phyloP scores from a whole-genome alignment of 2,797 vertebrate genomes.

The Sebastes nivosus region DNA sequence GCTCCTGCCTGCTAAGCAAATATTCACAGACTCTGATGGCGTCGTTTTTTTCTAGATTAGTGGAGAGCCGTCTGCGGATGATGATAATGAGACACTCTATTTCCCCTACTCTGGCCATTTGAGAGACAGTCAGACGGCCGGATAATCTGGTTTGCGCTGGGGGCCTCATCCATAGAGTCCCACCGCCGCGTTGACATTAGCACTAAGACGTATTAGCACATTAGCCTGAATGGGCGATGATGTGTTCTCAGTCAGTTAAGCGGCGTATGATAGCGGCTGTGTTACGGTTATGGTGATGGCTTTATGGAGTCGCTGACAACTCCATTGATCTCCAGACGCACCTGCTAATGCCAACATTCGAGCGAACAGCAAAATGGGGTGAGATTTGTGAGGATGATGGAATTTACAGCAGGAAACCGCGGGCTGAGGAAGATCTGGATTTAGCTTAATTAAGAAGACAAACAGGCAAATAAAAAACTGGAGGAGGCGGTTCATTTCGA shows the following conservation, averaged over 20 bases:
- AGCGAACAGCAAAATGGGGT: slow-evolving; percentile 3
- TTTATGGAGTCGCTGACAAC: slow-evolving; percentile 72
- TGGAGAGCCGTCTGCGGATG: slow-evolving; percentile 66
- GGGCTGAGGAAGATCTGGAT: not conserved
- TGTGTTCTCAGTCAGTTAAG: slow-evolving; percentile 77
- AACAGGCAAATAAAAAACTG: slow-evolving; percentile 5
- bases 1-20: slow-evolving; percentile 66
- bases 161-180: slow-evolving; percentile 69
- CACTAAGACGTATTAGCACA: slow-evolving; percentile 78
- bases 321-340: slow-evolving; percentile 72
- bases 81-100: slow-evolving; percentile 76
- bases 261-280: slow-evolving; percentile 62
- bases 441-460: slow-evolving; percentile 34
- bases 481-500: not conserved
- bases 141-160: slow-evolving; percentile 76
- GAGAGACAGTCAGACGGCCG: slow-evolving; percentile 66
- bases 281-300: slow-evolving; percentile 76
- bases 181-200: slow-evolving; percentile 70
- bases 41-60: slow-evolving; percentile 70
- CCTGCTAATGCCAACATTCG: slow-evolving; percentile 55
- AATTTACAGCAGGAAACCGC: not conserved
- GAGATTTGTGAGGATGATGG: slow-evolving; percentile 20
- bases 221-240: slow-evolving; percentile 77
- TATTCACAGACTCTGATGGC: slow-evolving; percentile 66
- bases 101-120: slow-evolving; percentile 68